phyloP scores from a whole-genome alignment of 1,140 invertebrate species.

The Luehdorfia chinensis region DNA sequence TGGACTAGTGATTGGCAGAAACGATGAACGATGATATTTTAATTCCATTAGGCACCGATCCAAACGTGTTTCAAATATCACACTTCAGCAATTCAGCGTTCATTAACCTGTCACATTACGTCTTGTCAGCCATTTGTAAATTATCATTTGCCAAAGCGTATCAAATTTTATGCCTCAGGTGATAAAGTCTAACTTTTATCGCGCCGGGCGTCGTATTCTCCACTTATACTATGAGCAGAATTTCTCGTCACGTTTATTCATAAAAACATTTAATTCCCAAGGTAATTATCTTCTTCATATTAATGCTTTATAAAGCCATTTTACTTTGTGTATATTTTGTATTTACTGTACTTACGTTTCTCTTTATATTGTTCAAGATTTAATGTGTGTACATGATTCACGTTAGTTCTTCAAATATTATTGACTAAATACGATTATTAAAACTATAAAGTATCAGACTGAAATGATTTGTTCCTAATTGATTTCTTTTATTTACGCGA shows the following conservation, averaged over 20 bases:
- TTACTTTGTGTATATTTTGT: conserved; percentile 6
- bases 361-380: too few species aligned
- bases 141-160: conserved; percentile 2
- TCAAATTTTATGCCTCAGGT: conserved; percentile 21
- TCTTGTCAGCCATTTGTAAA: conserved; percentile 11
- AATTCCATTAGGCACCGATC: background rate
- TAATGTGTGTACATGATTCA: too few species aligned
- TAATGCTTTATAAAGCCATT: conserved; percentile 13
- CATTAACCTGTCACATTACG: conserved; percentile 21
- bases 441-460: too few species aligned
- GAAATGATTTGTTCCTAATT: too few species aligned
- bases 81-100: conserved; percentile 19
- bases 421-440: too few species aligned
- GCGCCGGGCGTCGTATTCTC: background rate
- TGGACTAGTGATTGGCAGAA: too few species aligned
- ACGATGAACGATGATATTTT: too few species aligned
- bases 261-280: conserved; percentile 29
- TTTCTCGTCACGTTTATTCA: conserved; percentile 19
- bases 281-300: conserved; percentile 29
- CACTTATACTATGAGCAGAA: conserved; percentile 2
- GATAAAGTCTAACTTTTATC: conserved; percentile 24
- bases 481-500: too few species aligned
- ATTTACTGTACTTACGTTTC: too few species aligned
- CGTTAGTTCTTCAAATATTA: too few species aligned
- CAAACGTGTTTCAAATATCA: conserved; percentile 10